phyloP scores from a whole-genome alignment of 2,888 invertebrate genomes.

The Drosophila peninsularis region DNA sequence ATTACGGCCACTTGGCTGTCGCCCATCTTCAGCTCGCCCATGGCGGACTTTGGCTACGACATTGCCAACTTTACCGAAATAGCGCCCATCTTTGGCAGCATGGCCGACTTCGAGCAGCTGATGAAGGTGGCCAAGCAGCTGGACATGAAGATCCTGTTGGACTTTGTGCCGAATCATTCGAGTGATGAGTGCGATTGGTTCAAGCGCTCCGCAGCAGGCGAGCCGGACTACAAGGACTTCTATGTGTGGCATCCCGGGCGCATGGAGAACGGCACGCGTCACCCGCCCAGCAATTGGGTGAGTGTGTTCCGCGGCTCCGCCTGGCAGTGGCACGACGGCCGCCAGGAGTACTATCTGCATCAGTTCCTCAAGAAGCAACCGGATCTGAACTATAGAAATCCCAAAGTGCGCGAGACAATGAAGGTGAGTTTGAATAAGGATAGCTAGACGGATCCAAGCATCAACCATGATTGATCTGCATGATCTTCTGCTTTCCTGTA shows the following conservation, averaged over 20 bases:
- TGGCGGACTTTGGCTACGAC: constrained; percentile 92
- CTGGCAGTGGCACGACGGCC: constrained; percentile 88
- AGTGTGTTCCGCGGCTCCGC: constrained; percentile 85
- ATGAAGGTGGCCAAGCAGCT: constrained; percentile 86
- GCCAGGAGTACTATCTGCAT: constrained; percentile 88
- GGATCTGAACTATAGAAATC: constrained; percentile 88
- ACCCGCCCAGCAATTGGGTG: constrained; percentile 91
- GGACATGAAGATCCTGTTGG: constrained; percentile 87
- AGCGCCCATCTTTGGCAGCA: constrained; percentile 89
- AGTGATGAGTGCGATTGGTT: constrained; percentile 95
- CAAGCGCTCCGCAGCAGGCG: constrained; percentile 87
- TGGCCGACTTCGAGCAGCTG: constrained; percentile 89
- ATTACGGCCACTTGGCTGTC: constrained; percentile 90
- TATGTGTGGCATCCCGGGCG: constrained; percentile 90
- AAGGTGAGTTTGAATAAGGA: constrained; percentile 79
- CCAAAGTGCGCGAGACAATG: constrained; percentile 84
- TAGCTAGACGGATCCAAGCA: too few species aligned
- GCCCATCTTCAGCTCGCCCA: constrained; percentile 90
- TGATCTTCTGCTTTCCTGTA: constrained; percentile 17
- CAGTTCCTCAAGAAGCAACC: constrained; percentile 88
- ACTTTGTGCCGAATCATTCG: constrained; percentile 91
- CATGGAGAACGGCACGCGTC: constrained; percentile 64
- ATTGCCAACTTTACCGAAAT: constrained; percentile 89
- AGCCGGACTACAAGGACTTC: constrained; percentile 89
- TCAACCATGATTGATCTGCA: not conserved